A percentile compares a stretch with the other conserved stretches of the same genome.
Conservation (phyloP, 2,888 invertebrate genomes). For the Caenorhabditis virilis region DNA sequence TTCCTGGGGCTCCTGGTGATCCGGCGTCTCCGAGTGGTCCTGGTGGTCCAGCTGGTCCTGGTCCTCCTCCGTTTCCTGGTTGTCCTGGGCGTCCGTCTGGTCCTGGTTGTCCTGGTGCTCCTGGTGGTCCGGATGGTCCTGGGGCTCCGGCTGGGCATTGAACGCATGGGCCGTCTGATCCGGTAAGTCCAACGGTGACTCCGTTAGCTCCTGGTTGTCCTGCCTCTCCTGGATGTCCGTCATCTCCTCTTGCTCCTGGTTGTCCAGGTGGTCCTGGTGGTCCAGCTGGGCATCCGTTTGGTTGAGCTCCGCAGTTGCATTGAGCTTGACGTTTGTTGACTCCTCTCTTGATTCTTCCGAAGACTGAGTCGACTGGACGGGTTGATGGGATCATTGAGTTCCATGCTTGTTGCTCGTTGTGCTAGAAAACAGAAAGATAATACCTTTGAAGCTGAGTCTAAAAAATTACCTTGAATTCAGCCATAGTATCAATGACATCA, state of each 20-base stretch:
- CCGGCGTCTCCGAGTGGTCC: conserved; percentile 41
- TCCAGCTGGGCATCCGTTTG: conserved; percentile 35
- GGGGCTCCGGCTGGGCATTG: conserved; percentile 36
- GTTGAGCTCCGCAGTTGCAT: conserved; percentile 49
- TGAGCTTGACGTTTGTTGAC: conserved; percentile 33
- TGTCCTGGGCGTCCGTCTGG: conserved; percentile 36
- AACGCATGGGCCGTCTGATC: conserved; percentile 39
- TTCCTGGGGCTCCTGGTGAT: conserved; percentile 37
- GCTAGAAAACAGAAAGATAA: conserved; percentile 6
- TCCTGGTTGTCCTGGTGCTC: conserved; percentile 41
- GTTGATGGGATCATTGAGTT: conserved; percentile 34
- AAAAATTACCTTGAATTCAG: conserved; percentile 42
- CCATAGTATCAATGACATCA: conserved; percentile 42
- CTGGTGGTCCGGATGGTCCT: conserved; percentile 45
- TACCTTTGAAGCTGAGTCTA: not conserved
- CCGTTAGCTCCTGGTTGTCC: conserved; percentile 39
- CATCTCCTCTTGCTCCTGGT: conserved; percentile 44
- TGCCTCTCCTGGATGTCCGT: conserved; percentile 37
- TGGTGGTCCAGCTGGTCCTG: conserved; percentile 47
- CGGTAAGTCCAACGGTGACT: conserved; percentile 48
- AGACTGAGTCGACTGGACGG: conserved; percentile 12
- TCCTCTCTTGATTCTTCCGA: conserved; percentile 43
- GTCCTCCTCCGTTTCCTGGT: conserved; percentile 44
- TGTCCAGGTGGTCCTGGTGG: conserved; percentile 51
- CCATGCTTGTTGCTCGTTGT: conserved; percentile 46